Percentiles rank a stretch among this genome's conserved stretches.
Evolutionary conservation across 2,113 vertebrate species (phyloP).

Genomic region (Sander lucioperca): DNA sequence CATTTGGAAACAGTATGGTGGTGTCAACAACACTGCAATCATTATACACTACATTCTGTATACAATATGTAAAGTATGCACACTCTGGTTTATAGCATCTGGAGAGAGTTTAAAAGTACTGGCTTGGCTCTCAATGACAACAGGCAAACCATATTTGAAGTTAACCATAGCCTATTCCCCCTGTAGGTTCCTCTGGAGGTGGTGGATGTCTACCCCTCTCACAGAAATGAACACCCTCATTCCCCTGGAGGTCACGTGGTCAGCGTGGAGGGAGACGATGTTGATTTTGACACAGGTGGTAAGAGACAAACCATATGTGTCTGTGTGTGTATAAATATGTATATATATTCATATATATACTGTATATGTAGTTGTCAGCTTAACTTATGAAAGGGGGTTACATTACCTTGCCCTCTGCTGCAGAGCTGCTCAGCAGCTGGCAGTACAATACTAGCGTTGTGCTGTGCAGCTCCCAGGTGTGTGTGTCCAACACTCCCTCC

Average conservation of each 20-base stretch:
- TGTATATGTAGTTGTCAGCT: neutral
- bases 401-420: conserved; percentile 23
- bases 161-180: neutral
- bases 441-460: conserved; percentile 75
- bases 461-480: conserved; percentile 65
- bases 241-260: conserved; percentile 81
- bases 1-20: neutral
- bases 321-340: neutral
- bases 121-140: conserved; percentile 12
- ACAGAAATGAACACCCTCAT: conserved; percentile 34
- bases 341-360: neutral
- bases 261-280: conserved; percentile 87
- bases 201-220: conserved; percentile 60
- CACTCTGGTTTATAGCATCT: conserved; percentile 37
- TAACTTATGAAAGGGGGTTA: conserved; percentile 34
- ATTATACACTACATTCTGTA: conserved; percentile 1
- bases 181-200: conserved; percentile 69
- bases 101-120: conserved; percentile 25
- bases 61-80: neutral
- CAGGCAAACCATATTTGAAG: conserved; percentile 7
- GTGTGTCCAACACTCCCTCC: conserved; percentile 49
- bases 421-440: conserved; percentile 60
- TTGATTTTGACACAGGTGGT: conserved; percentile 88
- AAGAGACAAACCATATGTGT: conserved; percentile 59
- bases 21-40: conserved; percentile 23